Evolutionary conservation across 2,888 invertebrate species (phyloP), one percentile per base, ranked within the genome.

Genomic region (Chrysotoxum bicinctum): DNA sequence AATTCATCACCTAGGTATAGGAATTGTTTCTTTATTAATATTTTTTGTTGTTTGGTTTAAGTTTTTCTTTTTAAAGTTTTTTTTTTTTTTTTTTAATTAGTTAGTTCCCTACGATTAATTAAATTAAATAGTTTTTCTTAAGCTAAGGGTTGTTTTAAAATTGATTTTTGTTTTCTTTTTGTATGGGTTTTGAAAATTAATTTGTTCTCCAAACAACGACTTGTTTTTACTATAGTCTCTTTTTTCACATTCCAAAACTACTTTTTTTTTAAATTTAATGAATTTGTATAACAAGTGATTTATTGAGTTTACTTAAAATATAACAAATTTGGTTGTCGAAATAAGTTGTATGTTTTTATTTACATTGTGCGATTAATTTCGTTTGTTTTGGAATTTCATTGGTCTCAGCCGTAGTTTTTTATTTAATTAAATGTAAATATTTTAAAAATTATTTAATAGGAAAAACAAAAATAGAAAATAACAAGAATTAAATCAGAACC

Each of bases 1-100:
- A 73, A 80, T 77, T 62, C 81, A 73, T 85, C 76, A 81, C 76
- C 76, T 85, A 81, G 48, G 48, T 81, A 48, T 85, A 81, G 76
- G 81, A 85, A 77, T 81, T 77, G 45, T 81, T 69, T 30, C n/a
- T 58, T 52, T 54, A 54, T 26, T 69, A 30, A 50, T 75, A n/a
- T 58, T 40, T 56, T 50, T 4, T 2, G 58, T 23, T 37, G 1
- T 40, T 19, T 75, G 56, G 45, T 50, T 32, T n/a, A 32, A 50
- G 12, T 40, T 21, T 50, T 70, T 58, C 19, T 23, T 30, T 56
- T 40, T 76, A 70, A 4, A 52, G 56, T 60, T 78, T 2, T 70
- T 72, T 68, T 73, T 8, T 23, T 32, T 14, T 54, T 40, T 6
- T 16, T 40, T 80, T 70, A 66, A 70, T 79, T 50, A 84, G 56